phyloP scores from a whole-genome alignment of 2,113 vertebrate species.

The Aramus guarauna region DNA sequence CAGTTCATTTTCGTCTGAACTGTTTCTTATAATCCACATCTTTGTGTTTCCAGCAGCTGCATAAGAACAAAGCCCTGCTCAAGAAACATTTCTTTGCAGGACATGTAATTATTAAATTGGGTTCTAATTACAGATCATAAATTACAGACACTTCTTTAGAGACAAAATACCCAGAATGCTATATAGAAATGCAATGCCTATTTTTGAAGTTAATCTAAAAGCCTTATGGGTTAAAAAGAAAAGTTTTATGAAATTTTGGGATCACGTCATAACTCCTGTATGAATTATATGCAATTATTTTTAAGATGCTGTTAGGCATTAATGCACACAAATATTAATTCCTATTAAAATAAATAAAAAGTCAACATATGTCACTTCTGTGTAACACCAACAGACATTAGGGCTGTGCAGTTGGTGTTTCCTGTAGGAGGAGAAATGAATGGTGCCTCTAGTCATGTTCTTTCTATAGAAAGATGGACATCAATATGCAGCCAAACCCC shows the following conservation, averaged over 20 bases:
- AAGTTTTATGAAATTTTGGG: not conserved
- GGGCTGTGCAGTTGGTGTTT: not conserved
- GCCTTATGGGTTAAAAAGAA: not conserved
- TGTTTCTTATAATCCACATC: not conserved
- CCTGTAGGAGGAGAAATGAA: not conserved
- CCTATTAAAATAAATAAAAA: not conserved
- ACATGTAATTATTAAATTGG: constrained; percentile 53
- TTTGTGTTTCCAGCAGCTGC: constrained; percentile 38
- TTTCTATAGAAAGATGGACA: not conserved
- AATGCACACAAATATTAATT: not conserved
- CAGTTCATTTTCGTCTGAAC: not conserved
- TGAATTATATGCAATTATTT: not conserved
- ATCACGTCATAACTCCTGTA: not conserved
- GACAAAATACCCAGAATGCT: not conserved
- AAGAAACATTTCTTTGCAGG: constrained; percentile 49
- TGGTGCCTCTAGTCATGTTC: not conserved
- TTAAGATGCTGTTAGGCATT: not conserved
- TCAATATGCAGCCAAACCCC: not conserved
- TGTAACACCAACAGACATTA: not conserved
- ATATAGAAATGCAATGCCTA: not conserved
- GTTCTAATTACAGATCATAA: constrained; percentile 55
- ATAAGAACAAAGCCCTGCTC: constrained; percentile 39
- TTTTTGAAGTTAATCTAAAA: not conserved
- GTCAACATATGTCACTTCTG: not conserved
- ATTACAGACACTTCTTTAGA: constrained; percentile 9